Conservation (phyloP, 2,888 invertebrate genomes). For the Lepidocyrtinus sp. region DNA sequence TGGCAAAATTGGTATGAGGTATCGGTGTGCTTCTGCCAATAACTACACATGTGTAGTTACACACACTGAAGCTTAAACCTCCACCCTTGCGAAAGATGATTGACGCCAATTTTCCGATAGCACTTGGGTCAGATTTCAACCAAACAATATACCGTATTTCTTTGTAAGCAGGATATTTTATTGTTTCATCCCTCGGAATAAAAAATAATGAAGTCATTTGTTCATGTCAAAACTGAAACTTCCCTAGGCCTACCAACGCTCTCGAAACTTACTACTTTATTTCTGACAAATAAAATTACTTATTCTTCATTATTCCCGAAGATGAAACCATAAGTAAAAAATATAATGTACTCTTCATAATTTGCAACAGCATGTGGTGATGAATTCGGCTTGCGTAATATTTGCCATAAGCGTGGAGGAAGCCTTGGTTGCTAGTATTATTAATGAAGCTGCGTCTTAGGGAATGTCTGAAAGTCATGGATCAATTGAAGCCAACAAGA, state of each 20-base stretch:
- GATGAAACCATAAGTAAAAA: background rate
- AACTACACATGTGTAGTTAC: no score
- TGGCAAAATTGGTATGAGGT: slow-evolving; percentile 74
- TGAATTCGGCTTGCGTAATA: slow-evolving; percentile 77
- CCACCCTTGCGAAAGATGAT: slow-evolving; percentile 77
- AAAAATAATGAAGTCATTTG: no score
- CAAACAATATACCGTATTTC: no score
- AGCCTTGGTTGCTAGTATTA: slow-evolving; percentile 76
- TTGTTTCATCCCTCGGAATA: no score
- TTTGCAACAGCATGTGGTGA: slow-evolving; percentile 75
- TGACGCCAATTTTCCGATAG: slow-evolving; percentile 75
- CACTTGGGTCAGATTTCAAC: slow-evolving; percentile 78
- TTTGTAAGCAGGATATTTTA: no score
- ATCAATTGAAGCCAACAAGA: slow-evolving; percentile 75
- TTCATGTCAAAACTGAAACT: no score
- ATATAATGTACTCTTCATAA: slow-evolving; percentile 20
- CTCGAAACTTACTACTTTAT: no score
- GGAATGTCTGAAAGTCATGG: slow-evolving; percentile 73
- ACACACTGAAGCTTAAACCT: no score
- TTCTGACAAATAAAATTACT: no score
- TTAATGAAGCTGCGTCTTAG: slow-evolving; percentile 76
- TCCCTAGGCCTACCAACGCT: no score
- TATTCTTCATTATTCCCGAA: no score
- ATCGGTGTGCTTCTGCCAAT: slow-evolving; percentile 76
- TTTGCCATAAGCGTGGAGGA: slow-evolving; percentile 75